These are phyloP conservation scores for Polylopha cassiicola DNA, from an alignment of 2,888 invertebrate species.

Conservation along the genomic window DNA sequence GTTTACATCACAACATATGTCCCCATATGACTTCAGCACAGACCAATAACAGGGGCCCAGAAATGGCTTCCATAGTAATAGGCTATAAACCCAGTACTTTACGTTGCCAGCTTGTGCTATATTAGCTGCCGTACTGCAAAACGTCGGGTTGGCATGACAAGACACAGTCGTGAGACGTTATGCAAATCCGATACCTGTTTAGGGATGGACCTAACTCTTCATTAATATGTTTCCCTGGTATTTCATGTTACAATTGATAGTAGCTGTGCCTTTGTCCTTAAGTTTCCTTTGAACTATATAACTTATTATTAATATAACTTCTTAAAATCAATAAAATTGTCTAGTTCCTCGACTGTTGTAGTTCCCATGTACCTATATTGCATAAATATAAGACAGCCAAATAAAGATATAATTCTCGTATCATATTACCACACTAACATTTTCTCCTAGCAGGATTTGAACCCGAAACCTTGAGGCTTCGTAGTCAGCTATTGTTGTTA, in stretches of 20 bases:
- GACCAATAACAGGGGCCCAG: slow-evolving; percentile 11
- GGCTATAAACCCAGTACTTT: slow-evolving; percentile 17
- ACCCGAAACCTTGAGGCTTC: no score
- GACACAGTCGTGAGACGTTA: slow-evolving; percentile 5
- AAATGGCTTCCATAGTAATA: slow-evolving; percentile 5
- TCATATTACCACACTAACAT: no score
- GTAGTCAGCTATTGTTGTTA: no score
- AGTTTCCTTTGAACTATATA: no score
- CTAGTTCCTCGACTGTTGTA: no score
- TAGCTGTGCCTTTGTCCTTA: no score
- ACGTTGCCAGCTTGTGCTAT: slow-evolving; percentile 10
- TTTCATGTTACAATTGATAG: slow-evolving; percentile 7
- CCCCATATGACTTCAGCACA: slow-evolving; percentile 2
- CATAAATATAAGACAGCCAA: no score
- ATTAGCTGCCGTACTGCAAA: slow-evolving; percentile 15
- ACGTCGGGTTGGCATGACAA: slow-evolving; percentile 14
- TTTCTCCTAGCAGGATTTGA: no score
- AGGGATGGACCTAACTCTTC: slow-evolving; percentile 4
- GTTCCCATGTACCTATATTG: no score
- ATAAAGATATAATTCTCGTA: no score
- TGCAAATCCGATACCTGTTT: slow-evolving; percentile 16
- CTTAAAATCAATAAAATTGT: no score
- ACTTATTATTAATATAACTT: no score
- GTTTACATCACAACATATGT: slow-evolving; percentile 3
- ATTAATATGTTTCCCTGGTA: slow-evolving; percentile 15